These are phyloP conservation scores for Seladonia tumulorum DNA, from an alignment of 2,888 invertebrate genomes.

Conservation along the genomic window DNA sequence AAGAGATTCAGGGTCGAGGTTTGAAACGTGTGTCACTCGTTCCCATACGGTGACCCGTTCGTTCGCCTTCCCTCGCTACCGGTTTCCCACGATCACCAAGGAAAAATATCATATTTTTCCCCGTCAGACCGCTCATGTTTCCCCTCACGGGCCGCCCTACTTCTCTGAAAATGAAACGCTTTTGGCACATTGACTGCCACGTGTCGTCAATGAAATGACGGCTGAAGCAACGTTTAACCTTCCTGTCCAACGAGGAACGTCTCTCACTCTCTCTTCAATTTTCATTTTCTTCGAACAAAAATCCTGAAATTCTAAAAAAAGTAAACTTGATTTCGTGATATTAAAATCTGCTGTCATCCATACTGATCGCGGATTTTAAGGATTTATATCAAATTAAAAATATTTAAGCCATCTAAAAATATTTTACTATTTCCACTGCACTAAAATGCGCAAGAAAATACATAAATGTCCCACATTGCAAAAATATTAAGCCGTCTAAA, in stretches of 20 bases:
- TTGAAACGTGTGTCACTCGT: slow-evolving; percentile 42
- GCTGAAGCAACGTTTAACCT: neutral
- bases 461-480: too few relatives aligned
- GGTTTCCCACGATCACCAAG: slow-evolving; percentile 37
- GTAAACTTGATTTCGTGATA: too few relatives aligned
- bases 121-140: neutral
- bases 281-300: too few relatives aligned
- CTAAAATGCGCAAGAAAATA: too few relatives aligned
- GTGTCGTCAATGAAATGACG: neutral
- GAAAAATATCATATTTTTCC: neutral
- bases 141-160: neutral
- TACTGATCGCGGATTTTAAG: too few relatives aligned
- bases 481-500: too few relatives aligned
- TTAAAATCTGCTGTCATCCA: too few relatives aligned
- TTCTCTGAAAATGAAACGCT: neutral
- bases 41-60: slow-evolving; percentile 35
- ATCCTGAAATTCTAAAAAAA: too few relatives aligned
- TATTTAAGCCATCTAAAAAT: too few relatives aligned
- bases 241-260: neutral
- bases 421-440: too few relatives aligned
- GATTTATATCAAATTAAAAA: too few relatives aligned
- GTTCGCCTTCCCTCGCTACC: slow-evolving; percentile 14
- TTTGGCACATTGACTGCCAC: neutral
- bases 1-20: slow-evolving; percentile 65
- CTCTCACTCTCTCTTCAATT: neutral